These are phyloP conservation scores for Macrochelys suwanniensis DNA, from an alignment of 2,797 vertebrate genomes.

Conservation along the genomic window DNA sequence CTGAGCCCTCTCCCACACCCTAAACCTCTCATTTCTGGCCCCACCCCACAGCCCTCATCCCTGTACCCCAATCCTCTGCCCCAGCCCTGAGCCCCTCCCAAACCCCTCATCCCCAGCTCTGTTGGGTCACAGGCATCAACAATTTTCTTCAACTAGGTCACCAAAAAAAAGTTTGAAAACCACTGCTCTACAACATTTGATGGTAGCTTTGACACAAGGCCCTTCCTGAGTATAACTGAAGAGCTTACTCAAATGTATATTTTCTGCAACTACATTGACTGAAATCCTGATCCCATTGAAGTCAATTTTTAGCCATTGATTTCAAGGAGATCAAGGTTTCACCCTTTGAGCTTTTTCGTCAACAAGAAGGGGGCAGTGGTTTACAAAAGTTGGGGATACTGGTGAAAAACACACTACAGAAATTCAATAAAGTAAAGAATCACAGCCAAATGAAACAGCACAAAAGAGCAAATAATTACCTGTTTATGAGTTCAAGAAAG, in stretches of 20 bases:
- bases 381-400: conserved; percentile 33
- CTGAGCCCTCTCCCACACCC: no score
- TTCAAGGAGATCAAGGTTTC: conserved; percentile 28
- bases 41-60: no score
- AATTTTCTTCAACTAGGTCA: no score
- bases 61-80: no score
- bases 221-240: background rate
- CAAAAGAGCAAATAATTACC: conserved; percentile 63
- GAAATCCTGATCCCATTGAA: background rate
- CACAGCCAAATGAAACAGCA: conserved; percentile 46
- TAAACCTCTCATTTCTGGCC: no score
- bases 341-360: background rate
- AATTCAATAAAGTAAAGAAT: conserved; percentile 59
- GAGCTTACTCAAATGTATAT: background rate
- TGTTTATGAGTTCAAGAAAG: conserved; percentile 51
- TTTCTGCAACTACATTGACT: background rate
- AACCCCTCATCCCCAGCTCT: no score
- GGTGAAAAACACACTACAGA: background rate
- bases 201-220: conserved; percentile 43
- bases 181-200: background rate
- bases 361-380: conserved; percentile 37
- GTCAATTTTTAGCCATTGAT: conserved; percentile 10
- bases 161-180: no score
- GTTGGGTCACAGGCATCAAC: no score
- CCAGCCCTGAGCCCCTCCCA: no score